Evolutionary conservation across 37 sponge, comb jelly and placozoan species (phyloP).

Genomic region (Spongilla lacustris): DNA sequence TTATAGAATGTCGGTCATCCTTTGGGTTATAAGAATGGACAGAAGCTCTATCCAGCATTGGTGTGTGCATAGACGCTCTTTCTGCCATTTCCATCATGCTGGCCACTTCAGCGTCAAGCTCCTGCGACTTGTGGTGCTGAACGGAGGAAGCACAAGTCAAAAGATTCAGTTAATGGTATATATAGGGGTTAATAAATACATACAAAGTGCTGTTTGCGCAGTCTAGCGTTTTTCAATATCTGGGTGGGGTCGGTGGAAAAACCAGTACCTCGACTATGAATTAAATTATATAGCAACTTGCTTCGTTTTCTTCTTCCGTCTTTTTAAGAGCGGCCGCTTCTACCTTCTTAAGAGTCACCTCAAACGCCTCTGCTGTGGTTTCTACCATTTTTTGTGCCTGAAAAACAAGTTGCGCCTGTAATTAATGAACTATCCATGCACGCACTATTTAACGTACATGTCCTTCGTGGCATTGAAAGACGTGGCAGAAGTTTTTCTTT

Average conservation of each 20-base stretch:
- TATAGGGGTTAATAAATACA: neutral
- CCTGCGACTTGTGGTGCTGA: slow-evolving; percentile 45
- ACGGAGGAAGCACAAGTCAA: neutral
- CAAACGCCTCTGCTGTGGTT: slow-evolving; percentile 84
- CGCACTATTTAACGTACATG: slow-evolving; percentile 53
- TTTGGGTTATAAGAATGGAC: neutral
- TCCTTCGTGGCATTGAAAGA: slow-evolving; percentile 86
- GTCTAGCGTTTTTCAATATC: neutral
- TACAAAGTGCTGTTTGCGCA: slow-evolving; percentile 6
- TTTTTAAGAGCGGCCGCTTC: slow-evolving; percentile 9
- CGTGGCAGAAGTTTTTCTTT: slow-evolving; percentile 87
- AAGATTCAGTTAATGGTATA: neutral
- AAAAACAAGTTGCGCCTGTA: neutral
- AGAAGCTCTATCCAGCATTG: neutral
- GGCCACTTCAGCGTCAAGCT: slow-evolving; percentile 69
- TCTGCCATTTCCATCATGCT: slow-evolving; percentile 81
- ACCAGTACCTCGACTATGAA: too few species aligned
- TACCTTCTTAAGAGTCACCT: slow-evolving; percentile 63
- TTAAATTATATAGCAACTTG: neutral
- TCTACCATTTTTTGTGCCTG: slow-evolving; percentile 88
- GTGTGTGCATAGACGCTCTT: slow-evolving; percentile 18
- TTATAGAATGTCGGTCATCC: neutral
- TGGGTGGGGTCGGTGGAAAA: too few species aligned
- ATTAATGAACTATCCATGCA: neutral
- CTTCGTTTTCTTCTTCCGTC: slow-evolving; percentile 40